Percentiles rank a stretch among this genome's conserved stretches.
These are phyloP conservation scores for Ceratoteleas bidentatus DNA, from an alignment of 1,140 invertebrate genomes.

Conservation along the genomic window DNA sequence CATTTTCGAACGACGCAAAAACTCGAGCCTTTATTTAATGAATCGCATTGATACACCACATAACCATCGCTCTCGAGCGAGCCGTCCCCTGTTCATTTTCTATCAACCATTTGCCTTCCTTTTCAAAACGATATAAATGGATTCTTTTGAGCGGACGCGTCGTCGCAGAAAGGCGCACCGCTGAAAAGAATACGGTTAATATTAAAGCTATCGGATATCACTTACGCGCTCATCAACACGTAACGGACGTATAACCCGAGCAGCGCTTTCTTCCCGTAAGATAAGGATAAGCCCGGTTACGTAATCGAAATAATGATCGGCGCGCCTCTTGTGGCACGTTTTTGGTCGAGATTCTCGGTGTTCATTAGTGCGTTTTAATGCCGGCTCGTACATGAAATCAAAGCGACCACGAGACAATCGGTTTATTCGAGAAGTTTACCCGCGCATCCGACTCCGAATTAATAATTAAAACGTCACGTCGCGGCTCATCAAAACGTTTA, in stretches of 20 bases:
- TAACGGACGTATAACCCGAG: slow-evolving; percentile 55
- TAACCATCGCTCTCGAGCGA: slow-evolving; percentile 1
- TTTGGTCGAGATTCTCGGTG: slow-evolving; percentile 27
- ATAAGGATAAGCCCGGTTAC: slow-evolving; percentile 34
- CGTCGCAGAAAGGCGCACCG: slow-evolving; percentile 17
- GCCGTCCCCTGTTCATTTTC: slow-evolving; percentile 13
- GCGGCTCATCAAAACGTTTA: slow-evolving; percentile 40
- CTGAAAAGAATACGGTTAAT: slow-evolving; percentile 55
- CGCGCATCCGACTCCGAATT: slow-evolving; percentile 33
- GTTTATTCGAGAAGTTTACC: slow-evolving; percentile 38
- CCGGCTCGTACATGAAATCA: slow-evolving; percentile 13
- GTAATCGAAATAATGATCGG: slow-evolving; percentile 48
- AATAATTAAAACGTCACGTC: slow-evolving; percentile 56
- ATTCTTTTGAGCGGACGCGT: slow-evolving; percentile 19
- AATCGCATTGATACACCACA: slow-evolving; percentile 35
- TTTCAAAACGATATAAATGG: slow-evolving; percentile 34
- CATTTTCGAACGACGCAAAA: too few relatives aligned
- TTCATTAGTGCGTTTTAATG: slow-evolving; percentile 28
- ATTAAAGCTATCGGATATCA: slow-evolving; percentile 65
- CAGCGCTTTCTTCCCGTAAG: slow-evolving; percentile 7
- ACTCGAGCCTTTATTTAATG: slow-evolving; percentile 17
- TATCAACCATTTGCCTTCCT: slow-evolving; percentile 20
- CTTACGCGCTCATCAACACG: slow-evolving; percentile 61
- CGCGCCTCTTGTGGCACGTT: slow-evolving; percentile 9
- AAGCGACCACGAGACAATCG: slow-evolving; percentile 45